Base-by-base conservation (phyloP, 2,113 vertebrate species). In the Paracanthobrama guichenoti region DNA sequence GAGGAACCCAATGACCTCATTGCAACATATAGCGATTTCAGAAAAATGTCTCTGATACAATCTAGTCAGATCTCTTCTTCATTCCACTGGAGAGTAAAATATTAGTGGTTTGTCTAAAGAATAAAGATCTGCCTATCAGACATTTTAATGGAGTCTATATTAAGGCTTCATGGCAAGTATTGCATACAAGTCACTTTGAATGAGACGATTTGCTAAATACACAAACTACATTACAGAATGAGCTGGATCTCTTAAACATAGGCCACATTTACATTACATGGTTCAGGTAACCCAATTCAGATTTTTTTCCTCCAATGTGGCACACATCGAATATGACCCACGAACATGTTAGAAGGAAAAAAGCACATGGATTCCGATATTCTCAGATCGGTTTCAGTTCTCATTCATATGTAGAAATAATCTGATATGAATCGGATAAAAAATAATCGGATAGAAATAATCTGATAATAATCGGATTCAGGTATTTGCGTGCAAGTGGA, bases 1-100 rank as follows among this genome's bases (percentile, higher is more conserved):
- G 71, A 53, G 28, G 24, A 75, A 74, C 76, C 46, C 22, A n/a
- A 39, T 50, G 31, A 82, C 46, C 67, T 10, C 53, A 53, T 81
- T 44, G 12, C 50, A 35, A 66, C 42, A 50, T 53, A 80, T 31
- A 67, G 59, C 16, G 16, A 31, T 6, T 66, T 50, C 11, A 67
- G 18, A 50, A 20, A 80, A 50, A 66, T 7, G 24, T 0, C 7
- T 78, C 73, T 53, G 73, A 53, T 31, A 42, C 24, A 26, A 75
- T 75, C 18, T 72, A 46, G 42, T 46, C 22, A 4, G 12, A 73
- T 73, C 12, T 72, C 4, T 22, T 50, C 72, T 50, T 26, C 8
- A 74, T 50, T 48, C 44, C 42, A 50, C 20, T 71, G 20, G 10
- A 42, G 31, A 42, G 35, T 42, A 28, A 74, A 50, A 12, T 6